Evolutionary conservation across 2,888 invertebrate genomes (phyloP).

Genomic region (Arge pagana): DNA sequence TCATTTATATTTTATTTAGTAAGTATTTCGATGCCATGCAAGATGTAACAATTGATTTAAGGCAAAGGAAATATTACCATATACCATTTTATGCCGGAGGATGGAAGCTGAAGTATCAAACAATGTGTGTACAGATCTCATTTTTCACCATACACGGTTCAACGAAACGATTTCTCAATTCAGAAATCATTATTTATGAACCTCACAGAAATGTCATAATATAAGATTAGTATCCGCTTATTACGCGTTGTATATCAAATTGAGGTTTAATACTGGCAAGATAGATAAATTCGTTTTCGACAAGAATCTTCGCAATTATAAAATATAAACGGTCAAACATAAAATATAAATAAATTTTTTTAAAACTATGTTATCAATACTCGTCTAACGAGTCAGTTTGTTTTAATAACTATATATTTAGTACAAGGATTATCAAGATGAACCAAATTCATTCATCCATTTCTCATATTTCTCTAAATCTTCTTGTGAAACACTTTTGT

Average conservation of each 20-base stretch:
- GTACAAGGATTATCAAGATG: slow-evolving; percentile 69
- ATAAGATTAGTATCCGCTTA: too few relatives aligned
- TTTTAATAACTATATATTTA: slow-evolving; percentile 2
- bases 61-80: slow-evolving; percentile 5
- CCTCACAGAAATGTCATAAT: too few relatives aligned
- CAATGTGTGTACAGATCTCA: too few relatives aligned
- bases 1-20: neutral
- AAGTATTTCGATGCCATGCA: neutral
- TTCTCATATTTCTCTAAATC: slow-evolving; percentile 94
- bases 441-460: slow-evolving; percentile 98
- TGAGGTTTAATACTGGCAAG: too few relatives aligned
- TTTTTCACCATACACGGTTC: too few relatives aligned
- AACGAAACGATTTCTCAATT: too few relatives aligned
- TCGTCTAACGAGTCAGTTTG: slow-evolving; percentile 1
- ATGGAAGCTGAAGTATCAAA: too few relatives aligned
- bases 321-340: slow-evolving; percentile 23
- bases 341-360: slow-evolving; percentile 16
- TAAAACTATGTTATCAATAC: slow-evolving; percentile 13
- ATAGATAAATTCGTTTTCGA: too few relatives aligned
- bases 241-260: too few relatives aligned
- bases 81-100: slow-evolving; percentile 24
- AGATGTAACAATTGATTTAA: neutral
- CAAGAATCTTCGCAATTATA: slow-evolving; percentile 12
- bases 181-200: too few relatives aligned
- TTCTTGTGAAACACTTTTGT: slow-evolving; percentile 92